Evolutionary conservation across 2,888 invertebrate genomes (phyloP).

Genomic region (Lasioglossum leucozonium): DNA sequence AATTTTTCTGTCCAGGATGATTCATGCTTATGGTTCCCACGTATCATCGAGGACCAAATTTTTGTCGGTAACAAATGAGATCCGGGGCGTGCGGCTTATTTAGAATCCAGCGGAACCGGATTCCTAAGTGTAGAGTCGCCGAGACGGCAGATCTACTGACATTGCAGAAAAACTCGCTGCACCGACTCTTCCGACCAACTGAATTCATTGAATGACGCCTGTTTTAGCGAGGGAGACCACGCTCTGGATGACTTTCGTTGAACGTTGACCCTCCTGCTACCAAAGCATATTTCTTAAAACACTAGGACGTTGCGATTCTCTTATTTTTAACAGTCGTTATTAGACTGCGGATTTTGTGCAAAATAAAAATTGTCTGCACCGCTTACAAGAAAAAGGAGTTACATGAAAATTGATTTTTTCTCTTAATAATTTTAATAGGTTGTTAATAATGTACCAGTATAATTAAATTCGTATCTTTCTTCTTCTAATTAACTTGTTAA

Average conservation of each 20-base stretch:
- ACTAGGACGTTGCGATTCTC: too few species aligned
- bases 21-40: not conserved
- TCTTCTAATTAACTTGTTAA: too few species aligned
- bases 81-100: constrained; percentile 34
- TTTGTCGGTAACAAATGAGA: constrained; percentile 44
- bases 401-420: too few species aligned
- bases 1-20: too few species aligned
- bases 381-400: too few species aligned
- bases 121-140: constrained; percentile 65
- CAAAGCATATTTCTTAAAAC: not conserved
- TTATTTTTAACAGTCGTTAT: not conserved
- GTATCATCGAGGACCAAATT: constrained; percentile 41
- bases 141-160: constrained; percentile 14
- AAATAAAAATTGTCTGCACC: too few species aligned
- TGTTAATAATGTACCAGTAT: too few species aligned
- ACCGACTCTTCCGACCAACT: constrained; percentile 39
- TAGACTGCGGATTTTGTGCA: too few species aligned
- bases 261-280: not conserved
- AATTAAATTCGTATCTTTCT: too few species aligned
- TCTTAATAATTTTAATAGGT: too few species aligned
- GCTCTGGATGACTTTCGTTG: not conserved
- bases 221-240: constrained; percentile 16
- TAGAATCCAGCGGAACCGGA: constrained; percentile 71
- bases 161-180: constrained; percentile 63
- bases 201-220: constrained; percentile 40